Conservation (phyloP, 2,888 invertebrate genomes). For the Lacanobia wlatinum region DNA sequence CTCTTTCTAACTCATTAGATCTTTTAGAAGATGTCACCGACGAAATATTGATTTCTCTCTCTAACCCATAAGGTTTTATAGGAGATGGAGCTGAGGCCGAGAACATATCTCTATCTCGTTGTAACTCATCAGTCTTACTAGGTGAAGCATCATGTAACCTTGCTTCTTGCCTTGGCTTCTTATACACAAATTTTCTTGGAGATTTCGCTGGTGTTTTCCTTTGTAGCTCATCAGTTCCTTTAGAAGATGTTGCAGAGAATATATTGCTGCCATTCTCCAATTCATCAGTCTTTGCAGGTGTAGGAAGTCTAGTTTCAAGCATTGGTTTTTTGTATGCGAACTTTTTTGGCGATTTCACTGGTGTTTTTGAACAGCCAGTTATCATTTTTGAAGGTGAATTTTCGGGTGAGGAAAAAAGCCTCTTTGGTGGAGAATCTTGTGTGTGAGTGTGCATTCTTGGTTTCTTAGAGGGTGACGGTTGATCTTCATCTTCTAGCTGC, state of each 20-base stretch:
- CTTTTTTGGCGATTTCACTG: conserved; percentile 20
- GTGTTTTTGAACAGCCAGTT: background rate
- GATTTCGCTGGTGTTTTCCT: conserved; percentile 19
- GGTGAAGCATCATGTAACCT: background rate
- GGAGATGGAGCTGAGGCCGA: conserved; percentile 11
- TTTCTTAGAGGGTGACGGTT: conserved; percentile 80
- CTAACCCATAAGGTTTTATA: conserved; percentile 5
- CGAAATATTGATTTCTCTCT: conserved; percentile 15
- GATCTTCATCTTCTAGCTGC: conserved; percentile 68
- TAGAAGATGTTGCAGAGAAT: conserved; percentile 6
- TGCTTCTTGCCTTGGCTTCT: background rate
- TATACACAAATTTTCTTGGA: conserved; percentile 20
- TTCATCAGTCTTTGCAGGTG: conserved; percentile 8
- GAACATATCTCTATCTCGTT: conserved; percentile 3
- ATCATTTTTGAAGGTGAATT: conserved; percentile 20
- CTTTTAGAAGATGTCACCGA: conserved; percentile 18
- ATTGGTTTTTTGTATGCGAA: conserved; percentile 24
- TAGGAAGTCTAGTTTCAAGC: background rate
- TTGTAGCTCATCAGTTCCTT: background rate
- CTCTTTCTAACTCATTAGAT: conserved; percentile 15
- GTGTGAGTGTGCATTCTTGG: conserved; percentile 33
- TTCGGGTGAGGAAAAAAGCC: conserved; percentile 25
- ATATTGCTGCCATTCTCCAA: conserved; percentile 6
- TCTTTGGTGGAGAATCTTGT: conserved; percentile 45
- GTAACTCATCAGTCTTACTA: conserved; percentile 7